Conservation (phyloP, 2,888 invertebrate genomes). For the Lathronympha strigana region DNA sequence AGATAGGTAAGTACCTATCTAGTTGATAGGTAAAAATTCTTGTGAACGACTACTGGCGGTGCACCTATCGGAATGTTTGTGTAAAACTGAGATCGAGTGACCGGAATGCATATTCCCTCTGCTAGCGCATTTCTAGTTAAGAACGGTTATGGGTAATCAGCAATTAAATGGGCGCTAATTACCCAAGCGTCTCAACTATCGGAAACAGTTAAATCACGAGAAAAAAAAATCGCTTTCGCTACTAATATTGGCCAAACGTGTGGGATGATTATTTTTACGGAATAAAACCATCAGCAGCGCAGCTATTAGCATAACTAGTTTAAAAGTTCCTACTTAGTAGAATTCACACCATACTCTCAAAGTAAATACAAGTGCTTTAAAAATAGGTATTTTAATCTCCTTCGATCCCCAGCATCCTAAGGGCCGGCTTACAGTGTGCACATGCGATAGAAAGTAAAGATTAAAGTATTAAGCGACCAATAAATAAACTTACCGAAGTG, state of each 20-base stretch:
- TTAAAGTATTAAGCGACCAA: constrained; percentile 51
- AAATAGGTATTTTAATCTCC: constrained; percentile 23
- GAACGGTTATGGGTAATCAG: constrained; percentile 13
- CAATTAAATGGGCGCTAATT: constrained; percentile 22
- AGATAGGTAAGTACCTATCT: too few species aligned
- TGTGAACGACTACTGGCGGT: not conserved
- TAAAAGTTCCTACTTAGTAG: constrained; percentile 44
- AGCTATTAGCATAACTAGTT: constrained; percentile 50
- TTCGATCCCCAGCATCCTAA: constrained; percentile 46
- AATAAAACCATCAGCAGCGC: constrained; percentile 45
- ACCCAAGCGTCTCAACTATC: not conserved
- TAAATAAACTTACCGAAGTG: constrained; percentile 75
- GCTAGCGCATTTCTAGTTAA: constrained; percentile 1
- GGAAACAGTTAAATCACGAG: constrained; percentile 17
- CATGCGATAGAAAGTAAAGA: constrained; percentile 51
- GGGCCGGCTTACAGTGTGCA: constrained; percentile 41
- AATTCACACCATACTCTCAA: constrained; percentile 15
- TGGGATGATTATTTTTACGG: constrained; percentile 31
- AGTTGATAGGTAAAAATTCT: not conserved
- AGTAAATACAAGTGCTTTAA: constrained; percentile 30
- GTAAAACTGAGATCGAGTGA: not conserved
- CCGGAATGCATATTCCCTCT: constrained; percentile 14
- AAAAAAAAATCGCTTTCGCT: constrained; percentile 37
- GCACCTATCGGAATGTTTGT: not conserved
- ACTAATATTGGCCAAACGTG: constrained; percentile 22